Evolutionary conservation across 2,888 invertebrate genomes (phyloP), one percentile per base, ranked within the genome.

Genomic region (Eupeodes luniger): DNA sequence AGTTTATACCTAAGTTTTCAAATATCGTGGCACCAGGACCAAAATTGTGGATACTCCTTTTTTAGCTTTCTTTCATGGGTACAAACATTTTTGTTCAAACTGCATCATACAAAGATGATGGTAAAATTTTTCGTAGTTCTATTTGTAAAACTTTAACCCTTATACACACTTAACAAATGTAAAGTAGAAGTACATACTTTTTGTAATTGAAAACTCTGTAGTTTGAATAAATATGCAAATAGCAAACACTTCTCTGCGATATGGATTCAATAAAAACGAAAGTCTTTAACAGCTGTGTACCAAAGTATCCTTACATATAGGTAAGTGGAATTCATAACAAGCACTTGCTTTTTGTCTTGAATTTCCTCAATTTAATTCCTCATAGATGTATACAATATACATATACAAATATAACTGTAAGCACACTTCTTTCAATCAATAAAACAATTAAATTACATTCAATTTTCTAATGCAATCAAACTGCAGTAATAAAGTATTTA

Each of bases 371-470:
- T 53, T 16, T 51, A 5, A 0, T 27, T 27, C 1, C 7, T 12
- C 16, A 16, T 12, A 40, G 16, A 9, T 72, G 57, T 9, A 2
- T 27, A 27, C 0, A 0, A 16, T 16, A 3, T 12, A 27, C 27
- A 12, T 27, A 12, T 1, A n/a, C 1, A 12, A 11, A 19, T 9
- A 55, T 3, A 66, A 55, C 11, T 34, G 53, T 40, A 55, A 51
- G 16, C 70, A 70, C 40, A 70, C 44, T 55, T 55, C 55, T 27
- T 27, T 27, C 27, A 27, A 64, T 4, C 47, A 11, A 47, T 55
- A 9, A 70, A 44, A 70, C 55, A 53, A 69, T 69, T 69, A 69
- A 40, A 69, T 36, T 69, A 7, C 40, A 69, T 53, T 69, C n/a
- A 36, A 69, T 53, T 69, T 36, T 36, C 10, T 34, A 69, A 51